Base-by-base conservation (phyloP, 2,797 vertebrate species). In the Peromyscus eremicus region DNA sequence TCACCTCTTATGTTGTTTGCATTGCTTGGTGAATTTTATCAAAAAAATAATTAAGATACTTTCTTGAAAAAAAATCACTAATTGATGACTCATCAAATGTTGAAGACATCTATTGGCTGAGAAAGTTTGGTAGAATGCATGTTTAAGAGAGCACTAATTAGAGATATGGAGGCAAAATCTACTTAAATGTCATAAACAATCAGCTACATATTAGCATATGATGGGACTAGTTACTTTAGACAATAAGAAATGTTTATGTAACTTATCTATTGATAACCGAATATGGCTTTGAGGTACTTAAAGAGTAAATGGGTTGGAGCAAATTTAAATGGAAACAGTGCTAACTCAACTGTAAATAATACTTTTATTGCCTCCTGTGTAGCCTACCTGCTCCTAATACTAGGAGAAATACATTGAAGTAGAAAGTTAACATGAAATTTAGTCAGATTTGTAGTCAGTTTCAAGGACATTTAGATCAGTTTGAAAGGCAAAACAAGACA, bases 401-500 rank as follows among this genome's bases (percentile, higher is more conserved):
- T 52, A 34, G 29, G n/a, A 68, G n/a, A 71, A 93, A 89, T 70
- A 68, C 62, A 66, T 86, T 79, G 23, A 87, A 86, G 83, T 6
- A 93, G 11, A 66, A 94, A 91, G 14, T 91, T 90, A 76, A 40
- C 71, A 80, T 21, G 60, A 92, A 88, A 43, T 86, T 92, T 70
- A 96, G 6, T 34, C 66, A 76, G 49, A 94, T 82, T 64, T 95
- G 3, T 71, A 94, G 62, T 89, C 57, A 91, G 64, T 91, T 96
- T 82, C 92, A 97, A 97, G 96, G 93, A 82, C 92, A 75, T 81
- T 88, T 46, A 75, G 37, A 87, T 80, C 71, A 94, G 10, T 25
- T 82, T 91, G 40, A 89, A 94, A 96, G 14, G 62, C 73, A 94
- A 96, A 98, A 92, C n/a, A 94, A 96, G 97, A 97, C 89, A 57